phyloP scores from a whole-genome alignment of 1,140 invertebrate species.

The Orius insidiosus region DNA sequence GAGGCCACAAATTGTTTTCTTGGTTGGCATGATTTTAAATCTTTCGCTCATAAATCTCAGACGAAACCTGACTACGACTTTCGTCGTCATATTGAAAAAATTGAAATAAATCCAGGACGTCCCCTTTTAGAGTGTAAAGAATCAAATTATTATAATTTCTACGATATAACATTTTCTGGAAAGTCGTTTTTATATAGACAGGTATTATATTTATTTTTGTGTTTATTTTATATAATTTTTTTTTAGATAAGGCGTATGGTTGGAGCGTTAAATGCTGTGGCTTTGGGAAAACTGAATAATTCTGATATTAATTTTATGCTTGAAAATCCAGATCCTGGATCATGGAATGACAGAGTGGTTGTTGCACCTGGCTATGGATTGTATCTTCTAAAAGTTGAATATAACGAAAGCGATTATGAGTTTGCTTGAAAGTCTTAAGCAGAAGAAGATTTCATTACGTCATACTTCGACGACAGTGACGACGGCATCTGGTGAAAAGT shows the following conservation, averaged over 20 bases:
- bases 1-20: constrained; percentile 18
- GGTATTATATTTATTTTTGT: not conserved
- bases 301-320: constrained; percentile 22
- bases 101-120: constrained; percentile 14
- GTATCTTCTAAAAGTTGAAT: constrained; percentile 23
- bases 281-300: constrained; percentile 17
- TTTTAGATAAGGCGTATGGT: constrained; percentile 25
- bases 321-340: constrained; percentile 20
- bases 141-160: constrained; percentile 19
- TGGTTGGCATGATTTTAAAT: constrained; percentile 21
- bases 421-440: too few relatives aligned
- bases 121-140: constrained; percentile 16
- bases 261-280: constrained; percentile 22
- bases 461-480: constrained; percentile 9
- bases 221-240: not conserved
- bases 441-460: not conserved
- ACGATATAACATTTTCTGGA: constrained; percentile 19
- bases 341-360: constrained; percentile 19
- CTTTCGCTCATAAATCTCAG: constrained; percentile 15
- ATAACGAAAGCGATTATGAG: constrained; percentile 16
- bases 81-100: constrained; percentile 4
- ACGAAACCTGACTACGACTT: constrained; percentile 1
- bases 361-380: constrained; percentile 22
- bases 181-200: constrained; percentile 22
- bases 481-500: constrained; percentile 21